Conservation (phyloP, 1,140 invertebrate genomes). For the Cotesia typhae region DNA sequence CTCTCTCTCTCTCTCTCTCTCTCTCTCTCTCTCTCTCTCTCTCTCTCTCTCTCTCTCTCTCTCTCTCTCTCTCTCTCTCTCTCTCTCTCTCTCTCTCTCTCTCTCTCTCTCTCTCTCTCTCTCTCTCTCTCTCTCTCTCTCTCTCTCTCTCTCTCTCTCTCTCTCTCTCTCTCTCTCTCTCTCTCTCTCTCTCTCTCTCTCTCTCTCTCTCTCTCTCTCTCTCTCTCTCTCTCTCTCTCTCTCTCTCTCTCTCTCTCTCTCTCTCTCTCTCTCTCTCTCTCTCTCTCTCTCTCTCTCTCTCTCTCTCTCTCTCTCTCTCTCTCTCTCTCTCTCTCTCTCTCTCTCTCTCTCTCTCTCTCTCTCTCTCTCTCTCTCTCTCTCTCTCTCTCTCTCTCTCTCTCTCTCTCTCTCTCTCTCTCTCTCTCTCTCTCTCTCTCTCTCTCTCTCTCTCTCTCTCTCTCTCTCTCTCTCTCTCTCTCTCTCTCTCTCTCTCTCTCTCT, state of each 20-base stretch:
- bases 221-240: conserved; percentile 22
- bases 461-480: conserved; percentile 22
- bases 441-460: conserved; percentile 22
- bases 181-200: conserved; percentile 22
- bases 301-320: conserved; percentile 22
- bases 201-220: conserved; percentile 22
- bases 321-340: conserved; percentile 22
- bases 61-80: conserved; percentile 22
- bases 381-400: conserved; percentile 22
- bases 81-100: conserved; percentile 22
- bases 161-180: conserved; percentile 22
- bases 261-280: conserved; percentile 22
- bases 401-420: conserved; percentile 22
- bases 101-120: conserved; percentile 22
- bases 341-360: conserved; percentile 22
- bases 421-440: conserved; percentile 22
- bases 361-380: conserved; percentile 22
- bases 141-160: conserved; percentile 22
- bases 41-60: conserved; percentile 22
- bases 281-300: conserved; percentile 22
- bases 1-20: conserved; percentile 22
- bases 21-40: conserved; percentile 22
- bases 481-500: conserved; percentile 22
- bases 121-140: conserved; percentile 22
- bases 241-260: conserved; percentile 22